phyloP scores from a whole-genome alignment of 2,888 invertebrate species.

The Xanthia icteritia region DNA sequence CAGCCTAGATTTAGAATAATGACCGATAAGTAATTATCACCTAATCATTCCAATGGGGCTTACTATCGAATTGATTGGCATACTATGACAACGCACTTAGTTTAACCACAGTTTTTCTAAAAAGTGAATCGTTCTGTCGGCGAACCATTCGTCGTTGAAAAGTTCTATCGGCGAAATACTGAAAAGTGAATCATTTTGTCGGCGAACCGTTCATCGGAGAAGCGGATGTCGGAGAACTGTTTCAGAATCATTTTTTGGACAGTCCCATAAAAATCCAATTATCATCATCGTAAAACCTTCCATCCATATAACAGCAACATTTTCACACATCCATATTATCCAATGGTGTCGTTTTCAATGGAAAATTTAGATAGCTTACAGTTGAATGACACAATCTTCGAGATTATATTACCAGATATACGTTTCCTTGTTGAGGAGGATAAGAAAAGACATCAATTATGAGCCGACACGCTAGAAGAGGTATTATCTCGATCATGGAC shows the following conservation, averaged over 20 bases:
- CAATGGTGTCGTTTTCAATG: conserved; percentile 4
- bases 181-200: too few species aligned
- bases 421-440: conserved; percentile 27
- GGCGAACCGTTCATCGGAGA: background rate
- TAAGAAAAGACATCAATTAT: conserved; percentile 47
- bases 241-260: background rate
- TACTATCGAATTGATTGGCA: background rate
- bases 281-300: background rate
- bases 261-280: background rate
- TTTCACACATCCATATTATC: conserved; percentile 19
- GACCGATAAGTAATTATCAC: conserved; percentile 32
- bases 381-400: conserved; percentile 46
- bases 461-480: conserved; percentile 20
- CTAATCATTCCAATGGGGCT: background rate
- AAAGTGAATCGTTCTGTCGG: too few species aligned
- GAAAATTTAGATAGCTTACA: conserved; percentile 34
- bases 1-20: conserved; percentile 11
- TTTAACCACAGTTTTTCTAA: background rate
- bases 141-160: too few species aligned
- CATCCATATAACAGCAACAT: background rate
- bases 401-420: conserved; percentile 37
- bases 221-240: background rate
- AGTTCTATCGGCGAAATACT: too few species aligned
- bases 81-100: background rate
- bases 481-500: conserved; percentile 6